Percentiles rank a stretch among this genome's conserved stretches.
These are phyloP conservation scores for Megamerina dolium DNA, from an alignment of 2,888 invertebrate genomes.

Conservation along the genomic window DNA sequence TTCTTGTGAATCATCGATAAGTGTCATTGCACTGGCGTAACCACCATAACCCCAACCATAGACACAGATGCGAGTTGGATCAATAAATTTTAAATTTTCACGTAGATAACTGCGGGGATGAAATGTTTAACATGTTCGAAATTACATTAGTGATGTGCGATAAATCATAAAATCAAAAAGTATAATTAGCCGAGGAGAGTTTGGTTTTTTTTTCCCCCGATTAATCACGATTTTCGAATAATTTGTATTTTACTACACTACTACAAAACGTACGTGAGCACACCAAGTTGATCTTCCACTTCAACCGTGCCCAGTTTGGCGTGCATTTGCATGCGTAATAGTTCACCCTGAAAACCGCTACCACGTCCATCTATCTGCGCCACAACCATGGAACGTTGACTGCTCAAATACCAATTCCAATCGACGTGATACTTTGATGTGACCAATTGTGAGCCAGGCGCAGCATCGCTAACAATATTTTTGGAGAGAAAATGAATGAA, in stretches of 20 bases:
- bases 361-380: slow-evolving; percentile 87
- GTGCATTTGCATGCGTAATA: slow-evolving; percentile 66
- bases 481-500: too few relatives aligned
- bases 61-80: slow-evolving; percentile 72
- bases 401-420: slow-evolving; percentile 81
- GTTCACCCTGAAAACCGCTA: slow-evolving; percentile 76
- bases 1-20: slow-evolving; percentile 68
- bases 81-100: slow-evolving; percentile 75
- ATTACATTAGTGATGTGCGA: too few relatives aligned
- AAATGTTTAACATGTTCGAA: too few relatives aligned
- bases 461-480: slow-evolving; percentile 60
- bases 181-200: too few relatives aligned
- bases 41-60: slow-evolving; percentile 87
- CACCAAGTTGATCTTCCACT: slow-evolving; percentile 70
- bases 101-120: slow-evolving; percentile 62
- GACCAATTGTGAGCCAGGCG: slow-evolving; percentile 80
- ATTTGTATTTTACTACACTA: neutral
- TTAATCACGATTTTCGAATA: too few relatives aligned
- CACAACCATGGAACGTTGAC: slow-evolving; percentile 75
- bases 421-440: slow-evolving; percentile 72
- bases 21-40: slow-evolving; percentile 73
- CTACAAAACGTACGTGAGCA: slow-evolving; percentile 58
- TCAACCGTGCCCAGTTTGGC: slow-evolving; percentile 67
- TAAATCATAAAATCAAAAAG: too few relatives aligned
- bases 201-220: too few relatives aligned